phyloP scores from a whole-genome alignment of 2,888 invertebrate genomes.

The Eurois occulta region DNA sequence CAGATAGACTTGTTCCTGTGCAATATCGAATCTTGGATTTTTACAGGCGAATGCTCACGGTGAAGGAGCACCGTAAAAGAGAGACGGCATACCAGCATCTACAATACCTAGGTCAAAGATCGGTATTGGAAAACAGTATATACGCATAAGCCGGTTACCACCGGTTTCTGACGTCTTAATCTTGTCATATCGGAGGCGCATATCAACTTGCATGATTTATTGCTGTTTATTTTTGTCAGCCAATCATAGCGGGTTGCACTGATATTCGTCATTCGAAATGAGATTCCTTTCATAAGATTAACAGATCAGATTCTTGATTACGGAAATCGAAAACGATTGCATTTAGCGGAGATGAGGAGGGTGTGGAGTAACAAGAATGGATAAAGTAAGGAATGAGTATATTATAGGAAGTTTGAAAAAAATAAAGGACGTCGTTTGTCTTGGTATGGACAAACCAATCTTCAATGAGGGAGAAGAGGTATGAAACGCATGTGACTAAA shows the following conservation, averaged over 20 bases:
- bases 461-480: too few relatives aligned
- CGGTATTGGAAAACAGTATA: background rate
- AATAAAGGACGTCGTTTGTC: too few relatives aligned
- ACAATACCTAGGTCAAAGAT: background rate
- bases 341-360: background rate
- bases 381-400: too few relatives aligned
- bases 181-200: conserved; percentile 4
- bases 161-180: conserved; percentile 2
- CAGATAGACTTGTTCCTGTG: too few relatives aligned
- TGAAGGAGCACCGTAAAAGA: too few relatives aligned
- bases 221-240: conserved; percentile 6
- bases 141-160: background rate
- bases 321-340: background rate
- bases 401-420: too few relatives aligned
- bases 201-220: conserved; percentile 24
- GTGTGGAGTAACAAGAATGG: too few relatives aligned
- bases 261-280: background rate
- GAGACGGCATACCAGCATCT: background rate
- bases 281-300: background rate
- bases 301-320: background rate
- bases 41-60: too few relatives aligned
- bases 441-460: too few relatives aligned
- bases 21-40: too few relatives aligned
- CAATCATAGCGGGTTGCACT: background rate
- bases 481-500: too few relatives aligned